Evolutionary conservation across 2,888 invertebrate genomes (phyloP).

Genomic region (Himalopsyche japonica): DNA sequence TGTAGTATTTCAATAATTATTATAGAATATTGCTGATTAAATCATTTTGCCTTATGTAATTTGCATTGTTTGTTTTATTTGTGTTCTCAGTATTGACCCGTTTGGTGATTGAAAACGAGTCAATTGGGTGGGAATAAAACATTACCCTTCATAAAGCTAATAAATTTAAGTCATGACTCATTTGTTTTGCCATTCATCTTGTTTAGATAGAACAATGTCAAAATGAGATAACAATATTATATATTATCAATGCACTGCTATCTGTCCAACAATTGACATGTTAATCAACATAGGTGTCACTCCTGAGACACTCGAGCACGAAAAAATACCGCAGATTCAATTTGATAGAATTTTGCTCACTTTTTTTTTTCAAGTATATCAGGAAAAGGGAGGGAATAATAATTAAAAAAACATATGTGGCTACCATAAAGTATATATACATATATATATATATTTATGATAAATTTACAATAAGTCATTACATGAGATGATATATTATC

Average conservation of each 20-base stretch:
- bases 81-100: neutral
- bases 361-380: neutral
- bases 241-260: too few species aligned
- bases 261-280: too few species aligned
- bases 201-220: too few species aligned
- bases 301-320: too few species aligned
- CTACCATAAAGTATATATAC: constrained; percentile 36
- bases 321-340: too few species aligned
- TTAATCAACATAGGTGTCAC: too few species aligned
- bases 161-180: too few species aligned
- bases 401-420: constrained; percentile 9
- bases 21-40: constrained; percentile 35
- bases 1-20: constrained; percentile 32
- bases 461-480: constrained; percentile 32
- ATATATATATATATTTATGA: constrained; percentile 37
- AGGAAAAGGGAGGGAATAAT: neutral
- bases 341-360: neutral
- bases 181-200: too few species aligned
- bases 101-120: neutral
- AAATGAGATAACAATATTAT: too few species aligned
- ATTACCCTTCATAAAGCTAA: too few species aligned
- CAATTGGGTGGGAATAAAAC: too few species aligned
- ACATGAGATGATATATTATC: constrained; percentile 8
- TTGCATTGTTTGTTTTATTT: neutral
- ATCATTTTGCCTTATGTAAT: constrained; percentile 31